phyloP scores from a whole-genome alignment of 2,888 invertebrate species.

The Saturnia japonica region DNA sequence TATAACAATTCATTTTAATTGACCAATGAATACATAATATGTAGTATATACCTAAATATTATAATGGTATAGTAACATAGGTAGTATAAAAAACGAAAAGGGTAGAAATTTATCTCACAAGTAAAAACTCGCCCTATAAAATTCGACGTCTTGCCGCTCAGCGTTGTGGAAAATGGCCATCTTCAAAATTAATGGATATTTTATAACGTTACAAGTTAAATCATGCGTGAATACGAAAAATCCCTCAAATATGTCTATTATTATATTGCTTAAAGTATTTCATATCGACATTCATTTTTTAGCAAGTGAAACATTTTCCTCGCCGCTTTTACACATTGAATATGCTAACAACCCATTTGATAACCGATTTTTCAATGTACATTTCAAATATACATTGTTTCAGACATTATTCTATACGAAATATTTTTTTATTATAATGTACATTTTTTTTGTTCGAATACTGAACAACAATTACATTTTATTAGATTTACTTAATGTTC shows the following conservation, averaged over 20 bases:
- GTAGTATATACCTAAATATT: too few relatives aligned
- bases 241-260: conserved; percentile 43
- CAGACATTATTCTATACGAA: conserved; percentile 25
- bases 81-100: conserved; percentile 34
- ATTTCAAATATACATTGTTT: conserved; percentile 33
- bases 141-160: conserved; percentile 62
- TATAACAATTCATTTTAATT: too few relatives aligned
- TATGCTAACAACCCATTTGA: conserved; percentile 34
- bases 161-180: conserved; percentile 72
- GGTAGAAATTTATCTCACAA: conserved; percentile 48
- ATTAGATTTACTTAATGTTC: not conserved
- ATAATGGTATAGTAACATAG: not conserved
- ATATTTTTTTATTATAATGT: not conserved
- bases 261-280: conserved; percentile 47
- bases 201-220: conserved; percentile 76
- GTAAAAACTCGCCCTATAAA: conserved; percentile 53
- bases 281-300: conserved; percentile 38
- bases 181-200: conserved; percentile 78
- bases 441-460: not conserved
- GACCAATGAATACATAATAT: too few relatives aligned
- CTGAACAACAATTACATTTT: not conserved
- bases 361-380: conserved; percentile 36
- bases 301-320: conserved; percentile 37
- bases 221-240: conserved; percentile 71
- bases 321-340: conserved; percentile 36